Base-by-base conservation (phyloP, 2,797 vertebrate genomes). In the Muraenolepis orangiensis region DNA sequence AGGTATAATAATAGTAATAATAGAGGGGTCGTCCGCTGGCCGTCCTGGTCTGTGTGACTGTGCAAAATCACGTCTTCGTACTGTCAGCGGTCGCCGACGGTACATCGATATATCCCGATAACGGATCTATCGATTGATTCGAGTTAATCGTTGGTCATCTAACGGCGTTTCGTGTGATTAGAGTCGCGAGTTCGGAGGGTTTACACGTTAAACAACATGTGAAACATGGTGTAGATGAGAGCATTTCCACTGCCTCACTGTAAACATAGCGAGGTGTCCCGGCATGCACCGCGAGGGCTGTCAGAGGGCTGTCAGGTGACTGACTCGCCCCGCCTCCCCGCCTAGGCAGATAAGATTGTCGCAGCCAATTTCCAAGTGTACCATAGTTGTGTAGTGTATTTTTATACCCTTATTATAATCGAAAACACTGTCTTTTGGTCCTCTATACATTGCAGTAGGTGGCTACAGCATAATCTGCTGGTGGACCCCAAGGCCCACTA, bases 181-280 rank as follows among this genome's bases (percentile, higher is more conserved):
- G n/a, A n/a, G 0, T 1, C 23, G 57, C 57, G n/a, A 26, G 57
- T 14, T 1, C 66, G 5, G 5, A 2, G 0, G 11, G 0, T 1
- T 20, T 26, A 0, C 6, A 12, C n/a, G 28, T 66, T 29, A 31
- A 67, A 20, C 12, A 20, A 66, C 23, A 29, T 13, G 64, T 26
- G 0, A 6, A 6, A 66, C 12, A 66, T 67, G 16, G 40, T 46
- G 23, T 23, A 34, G 57, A 36, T 79, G 46, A 79, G 68, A 64
- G 29, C 46, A 64, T 64, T 32, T 78, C 57, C 30, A 31, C 78
- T 51, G 77, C 80, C 84, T 85, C 80, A 81, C 76, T 87, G 90
- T 91, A 87, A 91, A 92, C 71, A 77, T 66, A 73, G 80, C 10
- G 66, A 77, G 61, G 0, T 87, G 80, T 90, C 90, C 89, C 88